phyloP scores from a whole-genome alignment of 1,140 invertebrate species.

The Maconellicoccus hirsutus region DNA sequence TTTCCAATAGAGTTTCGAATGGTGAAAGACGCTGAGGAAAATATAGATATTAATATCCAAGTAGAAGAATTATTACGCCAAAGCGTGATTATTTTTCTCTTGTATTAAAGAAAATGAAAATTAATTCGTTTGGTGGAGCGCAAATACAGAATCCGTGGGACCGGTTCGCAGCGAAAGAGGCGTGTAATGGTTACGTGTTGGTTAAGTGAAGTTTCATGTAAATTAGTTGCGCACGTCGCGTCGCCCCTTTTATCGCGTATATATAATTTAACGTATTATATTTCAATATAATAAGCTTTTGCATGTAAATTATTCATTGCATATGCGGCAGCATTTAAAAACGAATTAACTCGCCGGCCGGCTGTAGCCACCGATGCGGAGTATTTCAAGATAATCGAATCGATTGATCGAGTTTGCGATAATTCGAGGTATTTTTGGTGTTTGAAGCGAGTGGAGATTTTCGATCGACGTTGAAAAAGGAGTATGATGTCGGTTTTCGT shows the following conservation, averaged over 20 bases:
- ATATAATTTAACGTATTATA: slow-evolving; percentile 1
- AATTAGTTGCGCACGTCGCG: not conserved
- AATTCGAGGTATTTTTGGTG: too few relatives aligned
- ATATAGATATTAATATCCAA: too few relatives aligned
- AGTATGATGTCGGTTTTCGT: too few relatives aligned
- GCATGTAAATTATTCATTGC: not conserved
- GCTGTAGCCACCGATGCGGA: not conserved
- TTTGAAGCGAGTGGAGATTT: too few relatives aligned
- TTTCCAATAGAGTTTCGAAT: too few relatives aligned
- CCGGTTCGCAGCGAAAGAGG: not conserved
- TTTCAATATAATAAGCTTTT: not conserved
- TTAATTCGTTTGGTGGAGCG: too few relatives aligned
- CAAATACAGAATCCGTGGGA: not conserved
- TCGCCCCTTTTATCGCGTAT: not conserved
- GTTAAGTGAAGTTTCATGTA: slow-evolving; percentile 2
- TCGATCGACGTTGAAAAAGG: too few relatives aligned
- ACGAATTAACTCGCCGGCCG: not conserved
- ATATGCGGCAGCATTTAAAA: not conserved
- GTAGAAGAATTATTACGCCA: too few relatives aligned
- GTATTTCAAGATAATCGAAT: not conserved
- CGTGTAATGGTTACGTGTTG: not conserved
- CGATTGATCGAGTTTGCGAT: not conserved
- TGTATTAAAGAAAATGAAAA: too few relatives aligned
- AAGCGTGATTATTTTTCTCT: too few relatives aligned
- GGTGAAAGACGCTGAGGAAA: too few relatives aligned